Evolutionary conservation across 2,888 invertebrate genomes (phyloP).

Genomic region (Phrixothrix hirtus): DNA sequence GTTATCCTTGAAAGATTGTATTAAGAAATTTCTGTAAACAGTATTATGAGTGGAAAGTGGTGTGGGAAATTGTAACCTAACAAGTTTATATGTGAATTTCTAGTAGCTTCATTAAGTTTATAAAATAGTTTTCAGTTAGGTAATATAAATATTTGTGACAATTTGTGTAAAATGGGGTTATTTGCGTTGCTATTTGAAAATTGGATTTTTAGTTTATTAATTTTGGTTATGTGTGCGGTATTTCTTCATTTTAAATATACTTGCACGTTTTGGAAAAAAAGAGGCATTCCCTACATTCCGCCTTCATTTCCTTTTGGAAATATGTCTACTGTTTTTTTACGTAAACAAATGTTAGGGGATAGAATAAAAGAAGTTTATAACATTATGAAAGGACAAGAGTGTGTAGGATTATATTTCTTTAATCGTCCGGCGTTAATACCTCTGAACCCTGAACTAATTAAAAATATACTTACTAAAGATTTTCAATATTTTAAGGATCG

Average conservation of each 20-base stretch:
- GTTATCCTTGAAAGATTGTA: not conserved
- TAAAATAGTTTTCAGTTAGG: not conserved
- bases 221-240: slow-evolving; percentile 17
- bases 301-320: slow-evolving; percentile 68
- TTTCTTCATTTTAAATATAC: slow-evolving; percentile 54
- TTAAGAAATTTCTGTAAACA: not conserved
- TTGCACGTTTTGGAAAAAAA: slow-evolving; percentile 64
- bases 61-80: not conserved
- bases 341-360: slow-evolving; percentile 64
- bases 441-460: slow-evolving; percentile 65
- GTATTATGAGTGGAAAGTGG: not conserved
- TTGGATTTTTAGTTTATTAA: not conserved
- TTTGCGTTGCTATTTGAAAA: not conserved
- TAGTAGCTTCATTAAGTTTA: not conserved
- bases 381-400: slow-evolving; percentile 53
- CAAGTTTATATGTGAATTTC: too few relatives aligned
- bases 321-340: slow-evolving; percentile 60
- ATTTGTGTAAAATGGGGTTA: not conserved
- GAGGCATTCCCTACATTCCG: slow-evolving; percentile 61
- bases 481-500: slow-evolving; percentile 69
- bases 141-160: not conserved
- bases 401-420: slow-evolving; percentile 66
- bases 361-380: slow-evolving; percentile 64
- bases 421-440: slow-evolving; percentile 65
- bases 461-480: slow-evolving; percentile 64